Percentiles rank a stretch among this genome's conserved stretches.
phyloP scores from a whole-genome alignment of 1,140 invertebrate species.

The Drosophila sucinea region DNA sequence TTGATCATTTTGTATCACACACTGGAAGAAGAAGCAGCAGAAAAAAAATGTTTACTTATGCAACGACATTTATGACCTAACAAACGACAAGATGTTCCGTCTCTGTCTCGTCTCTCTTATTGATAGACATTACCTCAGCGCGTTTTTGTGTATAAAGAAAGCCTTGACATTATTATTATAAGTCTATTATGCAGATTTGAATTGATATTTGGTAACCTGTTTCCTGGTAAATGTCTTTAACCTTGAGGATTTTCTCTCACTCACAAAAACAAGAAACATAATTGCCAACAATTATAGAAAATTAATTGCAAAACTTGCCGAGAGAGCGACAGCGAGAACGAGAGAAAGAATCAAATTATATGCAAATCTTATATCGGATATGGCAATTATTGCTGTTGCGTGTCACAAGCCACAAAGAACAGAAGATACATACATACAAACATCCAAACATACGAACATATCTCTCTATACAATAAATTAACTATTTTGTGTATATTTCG shows the following conservation, averaged over 20 bases:
- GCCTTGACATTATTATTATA: slow-evolving; percentile 14
- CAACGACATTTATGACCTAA: slow-evolving; percentile 6
- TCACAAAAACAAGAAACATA: slow-evolving; percentile 29
- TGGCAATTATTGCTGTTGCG: slow-evolving; percentile 20
- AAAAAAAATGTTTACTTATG: not conserved
- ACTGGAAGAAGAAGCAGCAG: not conserved
- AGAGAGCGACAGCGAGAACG: not conserved
- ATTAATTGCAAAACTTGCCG: slow-evolving; percentile 27
- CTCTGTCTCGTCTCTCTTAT: not conserved
- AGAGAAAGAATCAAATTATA: slow-evolving; percentile 15
- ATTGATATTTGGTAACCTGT: slow-evolving; percentile 9
- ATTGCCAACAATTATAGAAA: slow-evolving; percentile 41
- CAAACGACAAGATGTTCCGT: not conserved
- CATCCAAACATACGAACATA: not conserved
- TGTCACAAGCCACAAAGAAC: slow-evolving; percentile 5
- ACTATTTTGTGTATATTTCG: slow-evolving; percentile 41
- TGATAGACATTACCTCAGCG: slow-evolving; percentile 2
- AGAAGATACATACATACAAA: slow-evolving; percentile 23
- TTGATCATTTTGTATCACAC: not conserved
- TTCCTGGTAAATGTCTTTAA: slow-evolving; percentile 1
- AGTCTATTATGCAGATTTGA: slow-evolving; percentile 14
- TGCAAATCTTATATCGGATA: slow-evolving; percentile 40
- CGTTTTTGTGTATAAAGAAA: not conserved
- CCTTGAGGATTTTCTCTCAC: slow-evolving; percentile 22
- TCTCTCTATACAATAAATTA: slow-evolving; percentile 32